Conservation (phyloP, 2,797 vertebrate genomes). For the Eleutherodactylus coqui region DNA sequence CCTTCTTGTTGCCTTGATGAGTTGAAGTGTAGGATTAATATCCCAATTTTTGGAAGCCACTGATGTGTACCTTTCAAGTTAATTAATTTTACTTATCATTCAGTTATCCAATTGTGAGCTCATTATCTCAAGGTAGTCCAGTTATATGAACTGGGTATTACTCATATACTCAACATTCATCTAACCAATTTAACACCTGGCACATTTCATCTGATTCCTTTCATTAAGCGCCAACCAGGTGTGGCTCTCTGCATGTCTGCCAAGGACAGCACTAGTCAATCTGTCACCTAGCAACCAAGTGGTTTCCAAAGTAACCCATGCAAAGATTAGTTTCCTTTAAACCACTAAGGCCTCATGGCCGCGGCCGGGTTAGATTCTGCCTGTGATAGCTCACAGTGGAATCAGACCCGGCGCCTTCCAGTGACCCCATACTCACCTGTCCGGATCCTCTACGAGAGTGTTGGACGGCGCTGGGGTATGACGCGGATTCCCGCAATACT, state of each 20-base stretch:
- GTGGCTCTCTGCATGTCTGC: constrained; percentile 5
- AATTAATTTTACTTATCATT: constrained; percentile 15
- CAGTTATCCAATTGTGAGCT: background rate
- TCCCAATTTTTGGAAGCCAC: background rate
- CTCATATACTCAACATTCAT: background rate
- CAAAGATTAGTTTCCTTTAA: constrained; percentile 6
- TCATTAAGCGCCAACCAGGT: constrained; percentile 1
- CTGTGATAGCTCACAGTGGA: too few species aligned
- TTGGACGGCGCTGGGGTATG: too few species aligned
- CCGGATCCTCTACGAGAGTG: too few species aligned
- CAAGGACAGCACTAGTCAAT: constrained; percentile 39
- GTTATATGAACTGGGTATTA: constrained; percentile 3
- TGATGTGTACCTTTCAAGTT: background rate
- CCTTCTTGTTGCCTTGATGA: too few species aligned
- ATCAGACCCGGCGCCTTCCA: too few species aligned
- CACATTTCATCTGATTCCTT: constrained; percentile 38
- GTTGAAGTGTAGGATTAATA: background rate
- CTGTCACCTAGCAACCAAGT: constrained; percentile 36
- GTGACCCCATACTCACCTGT: too few species aligned
- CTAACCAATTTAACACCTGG: constrained; percentile 13
- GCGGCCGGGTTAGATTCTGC: too few species aligned
- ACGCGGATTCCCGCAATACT: too few species aligned
- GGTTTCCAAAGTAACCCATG: constrained; percentile 9
- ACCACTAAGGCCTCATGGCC: background rate
- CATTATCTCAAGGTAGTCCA: background rate